Percentiles rank a stretch among this genome's conserved stretches.
These are phyloP conservation scores for Phthorimaea operculella DNA, from an alignment of 1,140 invertebrate species.

Conservation along the genomic window DNA sequence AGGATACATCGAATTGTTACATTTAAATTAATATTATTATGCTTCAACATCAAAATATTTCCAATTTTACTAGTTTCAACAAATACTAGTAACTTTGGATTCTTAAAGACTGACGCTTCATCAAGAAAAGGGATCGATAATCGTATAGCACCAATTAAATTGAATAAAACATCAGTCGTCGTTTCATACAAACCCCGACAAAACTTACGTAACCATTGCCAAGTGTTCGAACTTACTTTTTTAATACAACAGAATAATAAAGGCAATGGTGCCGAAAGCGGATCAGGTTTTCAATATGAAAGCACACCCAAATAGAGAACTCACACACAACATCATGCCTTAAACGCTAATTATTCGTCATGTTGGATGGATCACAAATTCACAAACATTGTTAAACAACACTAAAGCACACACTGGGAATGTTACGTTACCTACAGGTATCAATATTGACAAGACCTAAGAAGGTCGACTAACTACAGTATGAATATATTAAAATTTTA, in stretches of 20 bases:
- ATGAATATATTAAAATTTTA: conserved; percentile 50
- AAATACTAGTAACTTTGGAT: too few species aligned
- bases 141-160: conserved; percentile 24
- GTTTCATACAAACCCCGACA: too few species aligned
- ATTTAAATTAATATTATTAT: conserved; percentile 16
- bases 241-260: too few species aligned
- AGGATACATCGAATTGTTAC: conserved; percentile 43
- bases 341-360: conserved; percentile 42
- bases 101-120: too few species aligned
- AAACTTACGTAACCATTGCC: too few species aligned
- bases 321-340: conserved; percentile 59
- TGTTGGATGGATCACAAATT: conserved; percentile 64
- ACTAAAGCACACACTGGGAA: conserved; percentile 63
- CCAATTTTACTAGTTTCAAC: too few species aligned
- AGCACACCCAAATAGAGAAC: conserved; percentile 22
- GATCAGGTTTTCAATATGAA: too few species aligned
- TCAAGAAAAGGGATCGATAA: background rate
- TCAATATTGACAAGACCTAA: conserved; percentile 53
- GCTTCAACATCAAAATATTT: too few species aligned
- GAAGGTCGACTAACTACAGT: conserved; percentile 40
- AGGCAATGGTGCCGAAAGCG: too few species aligned
- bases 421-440: conserved; percentile 65
- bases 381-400: conserved; percentile 61
- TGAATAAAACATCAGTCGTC: conserved; percentile 36
- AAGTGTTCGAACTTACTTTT: too few species aligned